Evolutionary conservation across 2,797 vertebrate genomes (phyloP), one percentile per base, ranked within the genome.

Genomic region (Gambusia yucatana): DNA sequence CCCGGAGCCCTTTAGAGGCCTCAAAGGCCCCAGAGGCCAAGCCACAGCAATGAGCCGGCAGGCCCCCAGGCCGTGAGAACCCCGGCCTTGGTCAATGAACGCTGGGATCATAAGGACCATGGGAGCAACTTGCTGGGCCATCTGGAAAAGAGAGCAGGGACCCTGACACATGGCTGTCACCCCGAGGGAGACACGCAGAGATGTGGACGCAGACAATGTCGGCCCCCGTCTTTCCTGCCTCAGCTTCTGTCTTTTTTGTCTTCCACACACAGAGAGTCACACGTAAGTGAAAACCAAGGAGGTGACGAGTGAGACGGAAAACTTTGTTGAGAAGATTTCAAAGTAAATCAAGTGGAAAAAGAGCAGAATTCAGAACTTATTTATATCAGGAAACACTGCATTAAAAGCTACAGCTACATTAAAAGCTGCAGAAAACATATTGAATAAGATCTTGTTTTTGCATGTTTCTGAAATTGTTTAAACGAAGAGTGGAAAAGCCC

Each of bases 11-110:
- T 86, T 91, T 69, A 9, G 91, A 92, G 93, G 93, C 93, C 91
- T 91, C 84, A 89, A 89, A 91, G 92, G 92, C 91, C 93, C 94
- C 87, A 92, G 90, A 93, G 94, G 92, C 92, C 93, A 95, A 82
- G 84, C 86, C 82, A 65, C 70, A 91, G 91, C 91, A 92, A 91
- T 91, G 86, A 92, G 91, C 91, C 87, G 63, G 4, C 79, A 57
- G 90, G 90, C 92, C 88, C 93, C 93, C 91, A 87, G 94, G 94
- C 93, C 94, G 94, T 96, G 95, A 96, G 95, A 96, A 96, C 94
- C 89, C 63, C 75, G 55, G 82, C 79, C 79, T 82, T 84, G 92
- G 94, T 94, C 94, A 95, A 93, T 93, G 92, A 92, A 83, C 13
- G 76, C 80, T 85, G 88, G 85, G 91, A 93, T 88, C 80, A 85